Conservation (phyloP, 2,888 invertebrate genomes). For the Chydorus sphaericus region DNA sequence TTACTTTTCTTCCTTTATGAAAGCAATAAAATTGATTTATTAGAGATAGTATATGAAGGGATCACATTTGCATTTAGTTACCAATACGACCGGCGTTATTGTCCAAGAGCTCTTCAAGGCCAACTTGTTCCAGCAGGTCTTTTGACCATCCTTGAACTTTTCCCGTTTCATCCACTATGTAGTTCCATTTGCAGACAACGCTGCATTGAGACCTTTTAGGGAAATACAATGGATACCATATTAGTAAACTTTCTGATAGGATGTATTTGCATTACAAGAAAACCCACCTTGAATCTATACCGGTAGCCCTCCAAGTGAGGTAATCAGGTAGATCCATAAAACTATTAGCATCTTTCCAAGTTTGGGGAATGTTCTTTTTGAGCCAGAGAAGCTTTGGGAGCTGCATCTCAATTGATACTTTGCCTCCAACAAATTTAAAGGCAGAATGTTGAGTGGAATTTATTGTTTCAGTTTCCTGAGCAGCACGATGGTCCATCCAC, state of each 20-base stretch:
- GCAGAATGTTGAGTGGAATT: constrained; percentile 59
- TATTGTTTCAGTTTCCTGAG: constrained; percentile 60
- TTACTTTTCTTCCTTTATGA: constrained; percentile 37
- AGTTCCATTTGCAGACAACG: constrained; percentile 88
- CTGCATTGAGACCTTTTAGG: constrained; percentile 67
- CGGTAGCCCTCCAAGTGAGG: constrained; percentile 82
- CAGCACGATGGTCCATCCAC: constrained; percentile 87
- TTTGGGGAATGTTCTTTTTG: constrained; percentile 48
- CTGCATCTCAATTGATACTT: constrained; percentile 92
- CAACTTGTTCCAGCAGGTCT: constrained; percentile 53
- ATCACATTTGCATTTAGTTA: background rate
- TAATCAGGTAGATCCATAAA: constrained; percentile 90
- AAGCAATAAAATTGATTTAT: too few relatives aligned
- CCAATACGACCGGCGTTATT: constrained; percentile 9
- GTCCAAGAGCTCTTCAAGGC: constrained; percentile 44
- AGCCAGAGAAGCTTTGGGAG: constrained; percentile 88
- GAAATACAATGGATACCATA: background rate
- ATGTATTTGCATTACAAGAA: background rate
- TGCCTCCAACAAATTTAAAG: constrained; percentile 74
- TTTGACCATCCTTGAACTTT: constrained; percentile 51
- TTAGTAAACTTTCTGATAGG: background rate
- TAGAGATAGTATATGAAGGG: background rate
- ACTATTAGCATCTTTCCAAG: constrained; percentile 53
- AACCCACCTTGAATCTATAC: constrained; percentile 43
- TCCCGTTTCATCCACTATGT: constrained; percentile 33